These are phyloP conservation scores for Sebastes matsubarae DNA, from an alignment of 2,797 vertebrate species.

Conservation along the genomic window DNA sequence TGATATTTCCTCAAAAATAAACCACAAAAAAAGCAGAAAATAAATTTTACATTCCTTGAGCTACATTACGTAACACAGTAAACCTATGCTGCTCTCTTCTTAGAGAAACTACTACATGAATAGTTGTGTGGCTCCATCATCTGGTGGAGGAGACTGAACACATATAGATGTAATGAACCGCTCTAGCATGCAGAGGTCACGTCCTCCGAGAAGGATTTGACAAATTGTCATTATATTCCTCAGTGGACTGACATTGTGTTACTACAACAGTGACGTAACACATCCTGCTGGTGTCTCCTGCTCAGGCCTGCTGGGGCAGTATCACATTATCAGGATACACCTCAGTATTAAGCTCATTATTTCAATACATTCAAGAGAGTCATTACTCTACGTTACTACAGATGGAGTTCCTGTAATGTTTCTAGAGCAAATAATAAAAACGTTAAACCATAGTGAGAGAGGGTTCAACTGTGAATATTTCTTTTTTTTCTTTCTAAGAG, in stretches of 20 bases:
- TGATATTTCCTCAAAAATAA: background rate
- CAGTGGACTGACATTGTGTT: slow-evolving; percentile 12
- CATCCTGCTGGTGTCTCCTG: slow-evolving; percentile 38
- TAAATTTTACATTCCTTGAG: background rate
- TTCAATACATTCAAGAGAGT: background rate
- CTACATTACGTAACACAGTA: background rate
- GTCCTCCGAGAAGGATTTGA: slow-evolving; percentile 46
- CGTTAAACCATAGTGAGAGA: background rate
- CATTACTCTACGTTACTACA: background rate
- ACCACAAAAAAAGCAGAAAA: background rate
- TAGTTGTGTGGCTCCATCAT: slow-evolving; percentile 19
- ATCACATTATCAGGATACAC: slow-evolving; percentile 13
- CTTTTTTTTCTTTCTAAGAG: background rate
- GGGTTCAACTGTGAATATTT: background rate
- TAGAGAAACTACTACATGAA: background rate
- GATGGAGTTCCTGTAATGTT: background rate
- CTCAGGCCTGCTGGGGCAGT: slow-evolving; percentile 17
- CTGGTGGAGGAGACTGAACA: slow-evolving; percentile 3
- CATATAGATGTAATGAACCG: background rate
- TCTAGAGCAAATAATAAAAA: background rate
- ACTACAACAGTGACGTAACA: slow-evolving; percentile 55
- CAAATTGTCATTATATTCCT: slow-evolving; percentile 45
- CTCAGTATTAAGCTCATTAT: background rate
- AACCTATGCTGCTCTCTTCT: background rate
- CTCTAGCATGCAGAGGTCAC: slow-evolving; percentile 29